Conservation (phyloP, 2,797 vertebrate genomes). For the Gymnothorax reevesii region DNA sequence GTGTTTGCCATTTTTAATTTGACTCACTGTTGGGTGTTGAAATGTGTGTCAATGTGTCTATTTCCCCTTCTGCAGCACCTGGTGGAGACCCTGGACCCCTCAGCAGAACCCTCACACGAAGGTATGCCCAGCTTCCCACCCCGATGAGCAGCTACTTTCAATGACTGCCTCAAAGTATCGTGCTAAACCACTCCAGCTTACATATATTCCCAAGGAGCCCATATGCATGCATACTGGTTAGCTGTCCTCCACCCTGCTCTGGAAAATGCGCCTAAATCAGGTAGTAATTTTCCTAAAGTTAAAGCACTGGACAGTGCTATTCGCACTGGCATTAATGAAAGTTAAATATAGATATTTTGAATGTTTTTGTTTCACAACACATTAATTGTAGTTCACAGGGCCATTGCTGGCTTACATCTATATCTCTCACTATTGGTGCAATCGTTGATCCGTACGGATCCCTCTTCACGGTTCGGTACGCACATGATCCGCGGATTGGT, state of each 20-base stretch:
- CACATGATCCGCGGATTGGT: no score
- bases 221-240: no score
- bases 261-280: no score
- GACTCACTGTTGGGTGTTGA: background rate
- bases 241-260: no score
- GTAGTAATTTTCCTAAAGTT: no score
- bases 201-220: no score
- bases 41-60: background rate
- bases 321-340: background rate
- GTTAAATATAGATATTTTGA: background rate
- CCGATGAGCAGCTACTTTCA: background rate
- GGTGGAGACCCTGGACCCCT: background rate
- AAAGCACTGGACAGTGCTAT: no score
- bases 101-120: background rate
- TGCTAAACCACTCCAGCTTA: background rate
- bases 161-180: background rate
- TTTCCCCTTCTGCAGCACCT: background rate
- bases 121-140: conserved; percentile 13
- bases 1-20: background rate
- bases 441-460: no score
- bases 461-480: no score
- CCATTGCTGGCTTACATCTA: no score
- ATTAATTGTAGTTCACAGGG: background rate
- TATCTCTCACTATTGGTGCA: no score
- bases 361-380: background rate